phyloP scores from a whole-genome alignment of 2,888 invertebrate genomes.

The Drosophila yooni region DNA sequence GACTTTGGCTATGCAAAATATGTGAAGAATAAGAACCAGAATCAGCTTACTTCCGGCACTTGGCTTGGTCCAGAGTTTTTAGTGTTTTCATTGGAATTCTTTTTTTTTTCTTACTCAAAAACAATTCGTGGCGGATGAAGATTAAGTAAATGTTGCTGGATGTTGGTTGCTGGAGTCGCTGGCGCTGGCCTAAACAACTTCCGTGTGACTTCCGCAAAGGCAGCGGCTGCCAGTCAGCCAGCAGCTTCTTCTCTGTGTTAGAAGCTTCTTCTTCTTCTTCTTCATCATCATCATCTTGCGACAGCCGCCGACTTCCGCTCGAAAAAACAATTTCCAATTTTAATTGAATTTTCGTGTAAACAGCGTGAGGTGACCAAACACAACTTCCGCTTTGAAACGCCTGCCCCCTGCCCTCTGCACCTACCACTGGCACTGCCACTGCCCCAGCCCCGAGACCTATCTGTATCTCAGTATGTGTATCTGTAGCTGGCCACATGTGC shows the following conservation, averaged over 20 bases:
- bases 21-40: slow-evolving; percentile 31
- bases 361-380: slow-evolving; percentile 63
- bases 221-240: slow-evolving; percentile 3
- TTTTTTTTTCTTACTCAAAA: slow-evolving; percentile 11
- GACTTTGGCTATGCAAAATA: slow-evolving; percentile 50
- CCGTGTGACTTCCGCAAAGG: slow-evolving; percentile 75
- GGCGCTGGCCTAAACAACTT: slow-evolving; percentile 74
- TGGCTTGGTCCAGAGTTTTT: slow-evolving; percentile 13
- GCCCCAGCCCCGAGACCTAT: background rate
- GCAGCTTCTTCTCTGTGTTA: slow-evolving; percentile 17
- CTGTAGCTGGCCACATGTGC: slow-evolving; percentile 60
- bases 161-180: slow-evolving; percentile 12
- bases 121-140: slow-evolving; percentile 43
- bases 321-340: slow-evolving; percentile 65
- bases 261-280: slow-evolving; percentile 24
- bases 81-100: slow-evolving; percentile 67
- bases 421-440: background rate
- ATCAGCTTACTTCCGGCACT: slow-evolving; percentile 50
- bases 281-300: slow-evolving; percentile 5
- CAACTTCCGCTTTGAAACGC: slow-evolving; percentile 45
- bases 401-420: background rate
- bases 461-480: slow-evolving; percentile 23
- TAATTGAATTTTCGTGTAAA: slow-evolving; percentile 78
- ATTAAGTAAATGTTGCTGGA: slow-evolving; percentile 49
- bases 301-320: slow-evolving; percentile 56